Evolutionary conservation across 1,140 invertebrate species (phyloP).

Genomic region (Zaprionus tsacasi): DNA sequence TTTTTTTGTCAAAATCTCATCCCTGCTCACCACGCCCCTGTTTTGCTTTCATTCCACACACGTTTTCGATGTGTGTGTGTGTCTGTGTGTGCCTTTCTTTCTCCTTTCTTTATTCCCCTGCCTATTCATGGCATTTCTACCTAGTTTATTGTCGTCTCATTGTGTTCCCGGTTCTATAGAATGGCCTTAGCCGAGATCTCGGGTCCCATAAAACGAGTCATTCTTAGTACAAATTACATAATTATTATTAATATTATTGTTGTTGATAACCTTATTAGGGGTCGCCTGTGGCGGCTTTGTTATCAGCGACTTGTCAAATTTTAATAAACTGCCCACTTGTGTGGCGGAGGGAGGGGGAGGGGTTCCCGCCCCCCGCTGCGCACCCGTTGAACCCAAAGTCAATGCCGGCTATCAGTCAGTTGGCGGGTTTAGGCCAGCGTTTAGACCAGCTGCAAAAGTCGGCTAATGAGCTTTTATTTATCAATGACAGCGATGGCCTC

Average conservation of each 20-base stretch:
- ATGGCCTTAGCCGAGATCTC: conserved; percentile 36
- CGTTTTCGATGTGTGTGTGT: conserved; percentile 6
- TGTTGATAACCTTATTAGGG: conserved; percentile 38
- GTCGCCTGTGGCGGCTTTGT: conserved; percentile 46
- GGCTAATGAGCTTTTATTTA: conserved; percentile 76
- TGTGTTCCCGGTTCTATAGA: conserved; percentile 30
- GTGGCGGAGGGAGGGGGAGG: conserved; percentile 36
- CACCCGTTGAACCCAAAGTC: conserved; percentile 46
- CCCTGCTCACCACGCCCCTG: conserved; percentile 17
- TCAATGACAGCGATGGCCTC: conserved; percentile 61
- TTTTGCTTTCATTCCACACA: neutral
- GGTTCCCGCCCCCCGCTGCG: conserved; percentile 23
- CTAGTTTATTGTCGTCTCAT: conserved; percentile 69
- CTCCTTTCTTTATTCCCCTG: neutral
- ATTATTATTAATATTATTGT: conserved; percentile 59
- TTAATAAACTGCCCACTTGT: conserved; percentile 51
- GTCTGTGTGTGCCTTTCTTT: conserved; percentile 37
- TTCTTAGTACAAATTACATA: conserved; percentile 72
- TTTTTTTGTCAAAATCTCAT: neutral
- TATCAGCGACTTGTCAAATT: conserved; percentile 49
- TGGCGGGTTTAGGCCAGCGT: conserved; percentile 30
- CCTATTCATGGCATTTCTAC: conserved; percentile 51
- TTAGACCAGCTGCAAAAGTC: conserved; percentile 40
- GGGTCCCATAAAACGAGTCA: conserved; percentile 51
- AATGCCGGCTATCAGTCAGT: conserved; percentile 64